phyloP scores from a whole-genome alignment of 2,888 invertebrate species.

The Oligia latruncula region DNA sequence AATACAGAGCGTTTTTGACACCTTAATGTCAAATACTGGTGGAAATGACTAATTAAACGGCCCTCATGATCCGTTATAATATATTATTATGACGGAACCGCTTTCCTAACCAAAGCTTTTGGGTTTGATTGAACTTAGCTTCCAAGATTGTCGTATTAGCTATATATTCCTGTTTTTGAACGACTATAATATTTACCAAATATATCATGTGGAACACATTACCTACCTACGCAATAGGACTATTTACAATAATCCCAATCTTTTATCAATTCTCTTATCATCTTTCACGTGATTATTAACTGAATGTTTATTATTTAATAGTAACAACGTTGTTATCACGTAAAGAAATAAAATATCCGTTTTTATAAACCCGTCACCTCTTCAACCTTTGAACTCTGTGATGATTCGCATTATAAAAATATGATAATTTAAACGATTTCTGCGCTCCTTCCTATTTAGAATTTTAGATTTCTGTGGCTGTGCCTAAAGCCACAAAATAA shows the following conservation, averaged over 20 bases:
- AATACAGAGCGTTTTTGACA: background rate
- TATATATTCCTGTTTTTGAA: background rate
- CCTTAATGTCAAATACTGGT: no score
- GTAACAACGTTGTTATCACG: background rate
- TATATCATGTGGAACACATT: background rate
- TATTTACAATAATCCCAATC: background rate
- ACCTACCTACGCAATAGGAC: background rate
- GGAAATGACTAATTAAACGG: no score
- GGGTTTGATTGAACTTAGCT: background rate
- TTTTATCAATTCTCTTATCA: background rate
- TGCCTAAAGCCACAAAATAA: background rate
- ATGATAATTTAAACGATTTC: background rate
- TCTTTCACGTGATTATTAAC: background rate
- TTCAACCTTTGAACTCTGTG: background rate
- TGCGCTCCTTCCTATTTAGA: background rate
- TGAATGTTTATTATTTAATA: conserved; percentile 4
- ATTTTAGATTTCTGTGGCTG: background rate
- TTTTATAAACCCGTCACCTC: background rate
- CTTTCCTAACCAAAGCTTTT: background rate
- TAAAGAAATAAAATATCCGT: background rate
- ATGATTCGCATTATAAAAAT: background rate
- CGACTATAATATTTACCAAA: background rate
- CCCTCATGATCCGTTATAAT: background rate
- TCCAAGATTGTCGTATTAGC: background rate
- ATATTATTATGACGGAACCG: background rate